phyloP scores from a whole-genome alignment of 2,113 vertebrate species.

The Pomatorhinus ruficollis region DNA sequence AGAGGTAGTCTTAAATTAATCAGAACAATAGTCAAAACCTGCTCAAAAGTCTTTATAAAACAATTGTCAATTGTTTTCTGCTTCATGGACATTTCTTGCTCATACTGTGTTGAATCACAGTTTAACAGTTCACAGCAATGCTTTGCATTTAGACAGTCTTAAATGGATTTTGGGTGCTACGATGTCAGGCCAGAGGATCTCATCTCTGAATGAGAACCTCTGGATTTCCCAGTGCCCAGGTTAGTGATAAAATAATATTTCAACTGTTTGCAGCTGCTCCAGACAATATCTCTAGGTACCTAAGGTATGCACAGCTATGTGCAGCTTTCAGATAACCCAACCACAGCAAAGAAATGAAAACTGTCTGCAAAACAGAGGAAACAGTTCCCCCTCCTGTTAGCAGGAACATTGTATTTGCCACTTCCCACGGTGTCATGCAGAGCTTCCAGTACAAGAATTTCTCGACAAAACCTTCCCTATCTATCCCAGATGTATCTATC shows the following conservation, averaged over 20 bases:
- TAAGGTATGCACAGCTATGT: background rate
- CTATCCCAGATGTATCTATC: too few relatives aligned
- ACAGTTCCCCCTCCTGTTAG: background rate
- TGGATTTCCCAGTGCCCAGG: background rate
- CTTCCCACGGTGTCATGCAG: background rate
- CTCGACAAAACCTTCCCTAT: background rate
- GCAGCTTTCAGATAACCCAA: background rate
- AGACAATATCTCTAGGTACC: background rate
- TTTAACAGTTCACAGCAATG: background rate
- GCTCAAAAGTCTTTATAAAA: background rate
- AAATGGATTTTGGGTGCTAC: rapidly evolving
- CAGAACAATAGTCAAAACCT: background rate
- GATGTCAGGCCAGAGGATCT: background rate
- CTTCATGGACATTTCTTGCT: background rate
- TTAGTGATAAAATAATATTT: background rate
- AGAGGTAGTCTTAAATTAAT: background rate
- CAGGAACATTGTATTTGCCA: background rate
- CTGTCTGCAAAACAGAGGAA: background rate
- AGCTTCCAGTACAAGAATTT: background rate
- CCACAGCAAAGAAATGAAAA: background rate
- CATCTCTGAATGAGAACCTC: background rate
- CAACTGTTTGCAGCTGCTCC: background rate
- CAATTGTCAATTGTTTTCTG: background rate
- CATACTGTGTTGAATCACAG: background rate
- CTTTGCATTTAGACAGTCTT: background rate